Evolutionary conservation across 2,113 vertebrate species (phyloP).

Genomic region (Petrocephalus microphthalmus): DNA sequence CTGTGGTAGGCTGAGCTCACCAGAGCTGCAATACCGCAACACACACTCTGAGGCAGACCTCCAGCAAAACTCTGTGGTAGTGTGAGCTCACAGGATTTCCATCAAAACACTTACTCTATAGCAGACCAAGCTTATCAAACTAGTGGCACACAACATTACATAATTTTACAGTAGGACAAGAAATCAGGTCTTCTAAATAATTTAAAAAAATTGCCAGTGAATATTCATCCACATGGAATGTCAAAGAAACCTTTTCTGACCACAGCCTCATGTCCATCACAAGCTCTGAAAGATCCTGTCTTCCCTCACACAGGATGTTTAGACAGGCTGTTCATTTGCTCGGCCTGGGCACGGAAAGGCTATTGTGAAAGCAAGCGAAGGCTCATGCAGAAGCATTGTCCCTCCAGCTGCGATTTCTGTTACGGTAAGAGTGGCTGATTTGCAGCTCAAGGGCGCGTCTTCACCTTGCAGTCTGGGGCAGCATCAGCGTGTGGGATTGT

Average conservation of each 20-base stretch:
- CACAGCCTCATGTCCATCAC: slow-evolving; percentile 1
- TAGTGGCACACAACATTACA: not conserved
- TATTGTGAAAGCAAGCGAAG: slow-evolving; percentile 75
- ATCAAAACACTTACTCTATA: not conserved
- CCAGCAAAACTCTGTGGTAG: not conserved
- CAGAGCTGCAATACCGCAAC: not conserved
- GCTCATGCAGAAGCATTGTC: slow-evolving; percentile 92
- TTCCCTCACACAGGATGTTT: slow-evolving; percentile 68
- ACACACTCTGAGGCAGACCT: not conserved
- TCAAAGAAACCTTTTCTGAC: not conserved
- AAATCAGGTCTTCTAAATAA: not conserved
- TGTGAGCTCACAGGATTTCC: not conserved
- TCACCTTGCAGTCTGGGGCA: no score
- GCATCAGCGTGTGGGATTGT: not conserved
- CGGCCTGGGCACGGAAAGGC: slow-evolving; percentile 75
- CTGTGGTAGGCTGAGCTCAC: slow-evolving; percentile 66
- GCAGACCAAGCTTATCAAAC: not conserved
- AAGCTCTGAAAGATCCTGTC: not conserved
- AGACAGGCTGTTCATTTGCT: slow-evolving; percentile 80
- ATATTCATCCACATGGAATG: no score
- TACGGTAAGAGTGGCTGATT: slow-evolving; percentile 67
- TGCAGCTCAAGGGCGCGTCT: slow-evolving; percentile 31
- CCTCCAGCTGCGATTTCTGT: slow-evolving; percentile 90
- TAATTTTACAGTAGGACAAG: not conserved
- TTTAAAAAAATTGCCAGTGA: not conserved